These are phyloP conservation scores for Trichoplusia ni DNA, from an alignment of 1,140 invertebrate species.

Conservation along the genomic window DNA sequence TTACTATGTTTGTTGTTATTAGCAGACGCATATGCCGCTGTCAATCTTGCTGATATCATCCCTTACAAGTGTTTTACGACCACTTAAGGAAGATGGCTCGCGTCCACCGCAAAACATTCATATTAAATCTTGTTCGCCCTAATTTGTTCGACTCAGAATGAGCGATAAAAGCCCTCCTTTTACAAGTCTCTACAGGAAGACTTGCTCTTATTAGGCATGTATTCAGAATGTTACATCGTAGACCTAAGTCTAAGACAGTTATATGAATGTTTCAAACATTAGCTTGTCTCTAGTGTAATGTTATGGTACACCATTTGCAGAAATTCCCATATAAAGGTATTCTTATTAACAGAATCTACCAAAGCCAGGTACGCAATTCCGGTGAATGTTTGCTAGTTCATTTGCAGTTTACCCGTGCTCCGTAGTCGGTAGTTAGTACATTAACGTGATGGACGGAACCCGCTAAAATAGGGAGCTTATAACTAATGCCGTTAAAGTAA, in stretches of 20 bases:
- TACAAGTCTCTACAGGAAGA: background rate
- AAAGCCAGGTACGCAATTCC: slow-evolving; percentile 20
- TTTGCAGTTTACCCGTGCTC: slow-evolving; percentile 35
- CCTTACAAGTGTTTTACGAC: no score
- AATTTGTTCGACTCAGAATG: no score
- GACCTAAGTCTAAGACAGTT: slow-evolving; percentile 10
- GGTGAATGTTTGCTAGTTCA: slow-evolving; percentile 26
- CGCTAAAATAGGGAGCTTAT: slow-evolving; percentile 14
- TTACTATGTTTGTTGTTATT: no score
- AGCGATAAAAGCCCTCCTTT: no score
- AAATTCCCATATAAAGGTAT: slow-evolving; percentile 15
- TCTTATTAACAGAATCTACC: slow-evolving; percentile 30
- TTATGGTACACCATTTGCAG: slow-evolving; percentile 1
- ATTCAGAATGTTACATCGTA: background rate
- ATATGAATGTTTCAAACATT: slow-evolving; percentile 1
- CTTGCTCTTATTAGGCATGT: background rate
- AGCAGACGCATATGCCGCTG: no score
- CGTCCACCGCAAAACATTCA: no score
- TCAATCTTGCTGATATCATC: no score
- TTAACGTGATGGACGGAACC: slow-evolving; percentile 32
- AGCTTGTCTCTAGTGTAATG: slow-evolving; percentile 10
- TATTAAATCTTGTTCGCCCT: no score
- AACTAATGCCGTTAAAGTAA: slow-evolving; percentile 18
- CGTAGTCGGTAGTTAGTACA: slow-evolving; percentile 27
- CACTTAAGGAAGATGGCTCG: no score